Evolutionary conservation across 2,888 invertebrate species (phyloP).

Genomic region (Drosophila kuntzei): DNA sequence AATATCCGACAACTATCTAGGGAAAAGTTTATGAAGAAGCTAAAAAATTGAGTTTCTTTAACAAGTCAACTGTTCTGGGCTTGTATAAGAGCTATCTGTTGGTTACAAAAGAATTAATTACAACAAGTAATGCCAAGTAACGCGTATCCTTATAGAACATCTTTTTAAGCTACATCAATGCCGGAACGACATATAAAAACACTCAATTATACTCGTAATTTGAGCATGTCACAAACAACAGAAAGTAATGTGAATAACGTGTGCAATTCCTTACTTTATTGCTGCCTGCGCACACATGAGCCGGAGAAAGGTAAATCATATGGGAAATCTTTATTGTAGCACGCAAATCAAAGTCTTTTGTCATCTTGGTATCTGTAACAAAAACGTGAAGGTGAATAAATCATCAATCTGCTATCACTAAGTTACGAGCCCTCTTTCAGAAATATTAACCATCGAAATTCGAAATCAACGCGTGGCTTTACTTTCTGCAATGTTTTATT

Average conservation of each 20-base stretch:
- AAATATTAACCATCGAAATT: constrained; percentile 15
- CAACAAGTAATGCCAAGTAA: not conserved
- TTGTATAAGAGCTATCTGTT: too few species aligned
- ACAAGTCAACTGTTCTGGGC: not conserved
- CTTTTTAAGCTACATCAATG: constrained; percentile 1
- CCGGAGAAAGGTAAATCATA: constrained; percentile 13
- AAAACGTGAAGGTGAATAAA: constrained; percentile 18
- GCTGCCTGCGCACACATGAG: constrained; percentile 4
- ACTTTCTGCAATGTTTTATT: constrained; percentile 43
- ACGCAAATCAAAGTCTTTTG: constrained; percentile 46
- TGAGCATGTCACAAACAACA: constrained; percentile 30
- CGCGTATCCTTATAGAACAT: not conserved
- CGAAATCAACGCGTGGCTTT: constrained; percentile 11
- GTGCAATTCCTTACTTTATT: constrained; percentile 49
- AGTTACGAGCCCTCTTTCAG: constrained; percentile 10
- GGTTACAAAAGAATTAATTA: constrained; percentile 1
- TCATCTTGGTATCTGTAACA: constrained; percentile 14
- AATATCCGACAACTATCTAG: constrained; percentile 4
- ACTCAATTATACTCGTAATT: constrained; percentile 14
- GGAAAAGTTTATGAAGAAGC: constrained; percentile 17
- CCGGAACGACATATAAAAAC: constrained; percentile 3
- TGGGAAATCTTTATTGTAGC: constrained; percentile 22
- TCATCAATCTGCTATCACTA: constrained; percentile 47
- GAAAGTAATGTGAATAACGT: constrained; percentile 37
- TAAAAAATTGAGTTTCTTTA: not conserved